These are phyloP conservation scores for Thymelicus lineola DNA, from an alignment of 2,888 invertebrate genomes.

Conservation along the genomic window DNA sequence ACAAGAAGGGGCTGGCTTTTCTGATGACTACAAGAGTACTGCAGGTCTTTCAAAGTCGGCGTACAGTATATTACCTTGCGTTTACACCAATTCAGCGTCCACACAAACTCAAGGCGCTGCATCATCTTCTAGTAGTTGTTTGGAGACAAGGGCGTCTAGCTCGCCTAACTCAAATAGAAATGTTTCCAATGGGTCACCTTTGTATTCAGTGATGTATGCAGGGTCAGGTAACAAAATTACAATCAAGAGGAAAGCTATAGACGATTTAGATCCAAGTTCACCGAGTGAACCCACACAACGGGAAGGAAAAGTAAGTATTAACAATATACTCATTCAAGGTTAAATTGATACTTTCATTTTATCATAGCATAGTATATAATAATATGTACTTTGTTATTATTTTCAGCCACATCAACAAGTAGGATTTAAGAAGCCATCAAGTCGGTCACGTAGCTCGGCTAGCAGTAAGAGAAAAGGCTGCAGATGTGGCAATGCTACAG, in stretches of 20 bases:
- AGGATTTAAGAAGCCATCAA: constrained; percentile 80
- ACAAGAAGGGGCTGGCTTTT: constrained; percentile 91
- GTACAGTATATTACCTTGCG: constrained; percentile 90
- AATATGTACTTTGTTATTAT: constrained; percentile 44
- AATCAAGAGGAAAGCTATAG: constrained; percentile 90
- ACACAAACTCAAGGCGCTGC: constrained; percentile 74
- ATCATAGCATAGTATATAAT: constrained; percentile 29
- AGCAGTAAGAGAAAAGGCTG: constrained; percentile 90
- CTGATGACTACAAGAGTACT: constrained; percentile 90
- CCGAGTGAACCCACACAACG: constrained; percentile 68
- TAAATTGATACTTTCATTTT: constrained; percentile 55
- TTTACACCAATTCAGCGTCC: constrained; percentile 87
- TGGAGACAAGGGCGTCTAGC: constrained; percentile 62
- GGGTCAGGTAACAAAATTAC: constrained; percentile 93
- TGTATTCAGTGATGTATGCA: constrained; percentile 92
- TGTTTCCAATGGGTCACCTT: constrained; percentile 73
- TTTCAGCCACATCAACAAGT: constrained; percentile 73
- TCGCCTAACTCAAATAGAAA: constrained; percentile 69
- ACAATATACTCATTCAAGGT: constrained; percentile 62
- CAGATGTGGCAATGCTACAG: constrained; percentile 95
- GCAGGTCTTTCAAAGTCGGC: constrained; percentile 90
- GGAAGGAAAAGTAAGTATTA: constrained; percentile 72
- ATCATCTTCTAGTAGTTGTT: constrained; percentile 62
- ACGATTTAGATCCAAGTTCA: constrained; percentile 77
- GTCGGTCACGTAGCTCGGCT: constrained; percentile 72